Evolutionary conservation across 2,888 invertebrate genomes (phyloP).

Genomic region (Beris chalybata): DNA sequence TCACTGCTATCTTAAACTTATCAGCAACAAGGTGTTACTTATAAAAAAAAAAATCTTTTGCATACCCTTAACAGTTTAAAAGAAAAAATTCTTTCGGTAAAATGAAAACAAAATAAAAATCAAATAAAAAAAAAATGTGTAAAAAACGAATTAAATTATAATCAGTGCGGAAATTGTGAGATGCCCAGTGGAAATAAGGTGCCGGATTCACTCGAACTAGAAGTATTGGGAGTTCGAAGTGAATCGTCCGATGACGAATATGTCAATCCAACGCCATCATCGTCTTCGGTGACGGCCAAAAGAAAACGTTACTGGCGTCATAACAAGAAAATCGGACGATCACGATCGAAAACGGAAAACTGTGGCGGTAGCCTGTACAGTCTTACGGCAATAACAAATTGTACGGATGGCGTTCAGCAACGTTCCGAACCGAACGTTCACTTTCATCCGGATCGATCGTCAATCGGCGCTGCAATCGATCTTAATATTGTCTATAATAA

Average conservation of each 20-base stretch:
- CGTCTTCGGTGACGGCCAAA: conserved; percentile 24
- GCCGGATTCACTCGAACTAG: conserved; percentile 57
- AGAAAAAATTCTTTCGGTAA: no score
- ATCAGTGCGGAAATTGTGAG: conserved; percentile 37
- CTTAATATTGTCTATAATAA: conserved; percentile 11
- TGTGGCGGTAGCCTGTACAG: conserved; percentile 38
- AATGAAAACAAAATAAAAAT: no score
- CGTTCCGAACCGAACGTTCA: conserved; percentile 45
- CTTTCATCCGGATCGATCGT: conserved; percentile 34
- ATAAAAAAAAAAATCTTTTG: no score
- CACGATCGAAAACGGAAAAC: conserved; percentile 36
- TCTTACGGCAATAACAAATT: conserved; percentile 27
- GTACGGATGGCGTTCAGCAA: conserved; percentile 29
- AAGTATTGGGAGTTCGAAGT: conserved; percentile 58
- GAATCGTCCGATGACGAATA: conserved; percentile 41
- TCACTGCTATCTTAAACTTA: no score
- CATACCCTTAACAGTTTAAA: no score
- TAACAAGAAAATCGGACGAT: conserved; percentile 14
- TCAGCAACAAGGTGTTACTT: no score
- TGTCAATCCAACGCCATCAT: conserved; percentile 12
- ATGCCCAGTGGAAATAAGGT: conserved; percentile 48
- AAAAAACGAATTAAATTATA: conserved; percentile 29
- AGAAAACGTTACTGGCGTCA: conserved; percentile 35
- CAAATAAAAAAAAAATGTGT: conserved; percentile 12
- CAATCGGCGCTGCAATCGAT: conserved; percentile 4